Conservation (phyloP, 2,888 invertebrate genomes). For the Hylaea fasciaria region DNA sequence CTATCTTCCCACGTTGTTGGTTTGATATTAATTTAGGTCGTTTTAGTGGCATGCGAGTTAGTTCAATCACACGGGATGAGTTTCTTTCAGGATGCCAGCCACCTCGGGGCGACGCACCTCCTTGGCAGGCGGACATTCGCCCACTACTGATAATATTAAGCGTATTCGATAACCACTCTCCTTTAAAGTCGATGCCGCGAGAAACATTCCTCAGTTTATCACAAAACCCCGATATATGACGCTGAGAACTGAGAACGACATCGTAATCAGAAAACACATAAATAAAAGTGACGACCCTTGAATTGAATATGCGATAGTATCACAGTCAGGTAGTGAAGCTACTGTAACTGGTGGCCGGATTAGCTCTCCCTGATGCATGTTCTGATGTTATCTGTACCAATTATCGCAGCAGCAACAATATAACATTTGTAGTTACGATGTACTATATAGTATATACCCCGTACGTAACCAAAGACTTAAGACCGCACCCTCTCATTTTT, state of each 20-base stretch:
- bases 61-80: no score
- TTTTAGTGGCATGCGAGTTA: neutral
- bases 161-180: slow-evolving; percentile 19
- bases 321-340: no score
- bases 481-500: no score
- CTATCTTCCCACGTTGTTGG: slow-evolving; percentile 4
- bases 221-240: slow-evolving; percentile 49
- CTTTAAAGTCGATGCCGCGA: slow-evolving; percentile 22
- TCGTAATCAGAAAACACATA: slow-evolving; percentile 56
- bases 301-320: slow-evolving; percentile 48
- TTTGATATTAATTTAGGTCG: neutral
- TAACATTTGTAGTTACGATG: no score
- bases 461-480: no score
- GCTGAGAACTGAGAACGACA: slow-evolving; percentile 50
- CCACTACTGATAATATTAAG: neutral
- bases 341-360: neutral
- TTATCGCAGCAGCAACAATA: no score
- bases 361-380: no score
- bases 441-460: no score
- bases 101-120: no score
- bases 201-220: slow-evolving; percentile 38
- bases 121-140: no score
- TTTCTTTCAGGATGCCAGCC: no score
- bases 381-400: no score
- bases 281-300: slow-evolving; percentile 60